Evolutionary conservation across 2,888 invertebrate genomes (phyloP).

Genomic region (Agrochola circellaris): DNA sequence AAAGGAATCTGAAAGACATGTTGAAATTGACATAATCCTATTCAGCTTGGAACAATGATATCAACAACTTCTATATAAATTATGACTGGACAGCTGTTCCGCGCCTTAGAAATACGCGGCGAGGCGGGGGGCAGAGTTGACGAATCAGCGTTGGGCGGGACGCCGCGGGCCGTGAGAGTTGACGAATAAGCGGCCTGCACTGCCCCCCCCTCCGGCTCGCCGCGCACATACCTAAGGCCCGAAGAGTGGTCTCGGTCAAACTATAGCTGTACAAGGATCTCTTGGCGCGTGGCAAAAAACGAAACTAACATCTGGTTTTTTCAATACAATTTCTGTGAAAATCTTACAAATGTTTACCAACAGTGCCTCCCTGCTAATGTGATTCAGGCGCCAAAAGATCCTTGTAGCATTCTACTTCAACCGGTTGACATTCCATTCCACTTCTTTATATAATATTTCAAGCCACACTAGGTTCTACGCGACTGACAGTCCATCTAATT

Average conservation of each 20-base stretch:
- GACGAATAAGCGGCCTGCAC: too few species aligned
- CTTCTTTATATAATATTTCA: not conserved
- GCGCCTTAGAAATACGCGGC: too few species aligned
- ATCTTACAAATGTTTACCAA: not conserved
- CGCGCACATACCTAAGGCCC: too few species aligned
- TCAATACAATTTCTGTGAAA: not conserved
- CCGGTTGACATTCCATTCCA: not conserved
- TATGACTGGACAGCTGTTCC: too few species aligned
- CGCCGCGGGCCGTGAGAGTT: too few species aligned
- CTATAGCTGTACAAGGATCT: not conserved
- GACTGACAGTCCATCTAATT: conserved; percentile 41
- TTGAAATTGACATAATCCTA: not conserved
- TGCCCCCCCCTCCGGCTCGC: too few species aligned
- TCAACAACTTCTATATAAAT: not conserved
- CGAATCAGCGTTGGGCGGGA: too few species aligned
- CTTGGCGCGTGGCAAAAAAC: not conserved
- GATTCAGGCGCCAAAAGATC: not conserved
- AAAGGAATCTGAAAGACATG: not conserved
- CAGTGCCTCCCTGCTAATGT: not conserved
- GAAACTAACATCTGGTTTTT: not conserved
- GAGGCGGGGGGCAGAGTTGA: too few species aligned
- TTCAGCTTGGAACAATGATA: not conserved
- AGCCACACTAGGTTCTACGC: conserved; percentile 6
- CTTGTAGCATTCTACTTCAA: not conserved
- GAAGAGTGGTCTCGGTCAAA: too few species aligned